Evolutionary conservation across 2,888 invertebrate genomes (phyloP).

Genomic region (Augochlorella aurata): DNA sequence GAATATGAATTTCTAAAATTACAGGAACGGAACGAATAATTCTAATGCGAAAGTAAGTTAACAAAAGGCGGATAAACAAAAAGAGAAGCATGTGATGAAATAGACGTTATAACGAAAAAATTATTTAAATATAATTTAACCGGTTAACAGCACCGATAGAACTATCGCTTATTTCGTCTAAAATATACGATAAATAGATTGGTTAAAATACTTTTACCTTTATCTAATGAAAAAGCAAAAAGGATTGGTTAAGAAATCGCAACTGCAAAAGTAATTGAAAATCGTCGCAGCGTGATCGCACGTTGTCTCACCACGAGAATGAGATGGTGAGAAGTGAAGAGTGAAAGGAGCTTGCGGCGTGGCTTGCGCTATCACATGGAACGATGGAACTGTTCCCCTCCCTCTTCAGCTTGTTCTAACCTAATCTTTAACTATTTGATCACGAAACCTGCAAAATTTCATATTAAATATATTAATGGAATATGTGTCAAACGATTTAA

Average conservation of each 20-base stretch:
- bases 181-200: background rate
- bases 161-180: background rate
- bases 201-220: slow-evolving; percentile 63
- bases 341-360: slow-evolving; percentile 50
- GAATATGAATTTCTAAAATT: background rate
- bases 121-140: background rate
- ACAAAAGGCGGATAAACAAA: background rate
- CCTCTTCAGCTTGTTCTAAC: slow-evolving; percentile 40
- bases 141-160: slow-evolving; percentile 8
- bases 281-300: slow-evolving; percentile 68
- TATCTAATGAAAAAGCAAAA: slow-evolving; percentile 46
- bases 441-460: background rate
- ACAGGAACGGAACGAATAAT: background rate
- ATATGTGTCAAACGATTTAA: background rate
- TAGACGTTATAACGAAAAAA: background rate
- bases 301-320: slow-evolving; percentile 70
- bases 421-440: slow-evolving; percentile 27
- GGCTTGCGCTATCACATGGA: slow-evolving; percentile 68
- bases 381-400: slow-evolving; percentile 54
- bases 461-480: background rate
- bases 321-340: slow-evolving; percentile 46
- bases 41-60: no score
- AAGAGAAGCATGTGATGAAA: background rate
- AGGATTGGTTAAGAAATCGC: slow-evolving; percentile 22
- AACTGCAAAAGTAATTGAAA: slow-evolving; percentile 63